phyloP scores from a whole-genome alignment of 1,140 invertebrate species.

The Trachymyrmex cornetzi region DNA sequence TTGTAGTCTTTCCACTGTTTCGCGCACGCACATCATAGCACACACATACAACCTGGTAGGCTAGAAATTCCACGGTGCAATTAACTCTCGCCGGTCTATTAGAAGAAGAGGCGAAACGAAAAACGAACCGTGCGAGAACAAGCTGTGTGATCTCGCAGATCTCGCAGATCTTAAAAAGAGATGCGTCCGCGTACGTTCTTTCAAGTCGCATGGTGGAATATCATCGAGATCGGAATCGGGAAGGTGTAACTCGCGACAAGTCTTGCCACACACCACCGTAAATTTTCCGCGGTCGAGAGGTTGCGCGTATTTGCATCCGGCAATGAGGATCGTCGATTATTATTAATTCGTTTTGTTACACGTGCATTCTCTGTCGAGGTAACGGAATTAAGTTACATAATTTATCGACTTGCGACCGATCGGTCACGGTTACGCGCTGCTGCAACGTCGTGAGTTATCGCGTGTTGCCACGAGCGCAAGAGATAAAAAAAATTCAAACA shows the following conservation, averaged over 20 bases:
- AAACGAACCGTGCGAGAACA: slow-evolving; percentile 11
- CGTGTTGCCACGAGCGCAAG: neutral
- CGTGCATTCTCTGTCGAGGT: neutral
- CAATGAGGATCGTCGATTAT: slow-evolving; percentile 2
- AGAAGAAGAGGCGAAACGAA: slow-evolving; percentile 30
- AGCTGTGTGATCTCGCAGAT: slow-evolving; percentile 11
- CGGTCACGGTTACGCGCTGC: slow-evolving; percentile 42
- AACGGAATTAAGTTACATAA: slow-evolving; percentile 65
- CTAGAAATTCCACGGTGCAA: slow-evolving; percentile 36
- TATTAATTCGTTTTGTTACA: slow-evolving; percentile 30
- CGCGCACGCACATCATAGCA: neutral
- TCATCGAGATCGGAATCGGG: slow-evolving; percentile 21
- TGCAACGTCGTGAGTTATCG: slow-evolving; percentile 50
- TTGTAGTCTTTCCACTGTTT: slow-evolving; percentile 35
- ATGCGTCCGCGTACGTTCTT: neutral
- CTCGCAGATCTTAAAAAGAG: slow-evolving; percentile 9
- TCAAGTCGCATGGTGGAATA: neutral
- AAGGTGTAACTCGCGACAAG: neutral
- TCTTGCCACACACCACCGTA: neutral
- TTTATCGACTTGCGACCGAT: slow-evolving; percentile 51
- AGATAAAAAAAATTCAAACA: neutral
- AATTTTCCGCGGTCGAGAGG: slow-evolving; percentile 29
- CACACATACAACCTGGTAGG: neutral
- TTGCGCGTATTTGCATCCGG: slow-evolving; percentile 24
- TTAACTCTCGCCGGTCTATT: slow-evolving; percentile 49